phyloP scores from a whole-genome alignment of 1,140 invertebrate species.

The Sycophaga agraensis region DNA sequence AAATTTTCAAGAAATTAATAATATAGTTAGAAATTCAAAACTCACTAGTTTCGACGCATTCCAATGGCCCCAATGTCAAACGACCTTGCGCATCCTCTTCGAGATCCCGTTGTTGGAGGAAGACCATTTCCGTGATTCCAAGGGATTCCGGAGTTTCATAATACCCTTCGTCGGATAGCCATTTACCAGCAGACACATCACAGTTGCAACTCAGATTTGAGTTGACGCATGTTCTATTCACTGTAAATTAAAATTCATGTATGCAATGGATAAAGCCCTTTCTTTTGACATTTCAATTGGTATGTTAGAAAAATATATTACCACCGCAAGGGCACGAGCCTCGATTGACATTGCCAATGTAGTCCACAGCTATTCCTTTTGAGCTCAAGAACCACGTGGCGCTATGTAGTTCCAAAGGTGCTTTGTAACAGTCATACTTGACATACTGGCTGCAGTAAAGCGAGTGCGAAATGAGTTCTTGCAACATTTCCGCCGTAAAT shows the following conservation, averaged over 20 bases:
- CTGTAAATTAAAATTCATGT: constrained; percentile 51
- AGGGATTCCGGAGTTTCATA: constrained; percentile 77
- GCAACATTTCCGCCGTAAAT: constrained; percentile 86
- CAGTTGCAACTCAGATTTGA: constrained; percentile 85
- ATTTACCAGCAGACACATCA: constrained; percentile 78
- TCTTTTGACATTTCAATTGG: no score
- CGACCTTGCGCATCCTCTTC: constrained; percentile 78
- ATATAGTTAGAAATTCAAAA: constrained; percentile 23
- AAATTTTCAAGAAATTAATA: neutral
- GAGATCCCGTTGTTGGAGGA: constrained; percentile 81
- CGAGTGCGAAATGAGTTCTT: constrained; percentile 85
- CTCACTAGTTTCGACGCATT: constrained; percentile 93
- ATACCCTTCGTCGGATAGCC: constrained; percentile 84
- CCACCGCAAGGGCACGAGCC: constrained; percentile 68
- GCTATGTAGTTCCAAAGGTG: constrained; percentile 82
- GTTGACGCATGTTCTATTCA: constrained; percentile 77
- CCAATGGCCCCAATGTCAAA: constrained; percentile 84
- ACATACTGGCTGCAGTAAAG: constrained; percentile 87
- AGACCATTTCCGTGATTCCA: constrained; percentile 87
- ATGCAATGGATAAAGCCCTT: no score
- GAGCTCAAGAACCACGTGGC: constrained; percentile 89
- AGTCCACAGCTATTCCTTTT: constrained; percentile 77
- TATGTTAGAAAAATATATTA: no score
- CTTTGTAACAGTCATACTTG: constrained; percentile 88
- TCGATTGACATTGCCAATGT: constrained; percentile 77